Evolutionary conservation across 2,113 vertebrate species (phyloP).

Genomic region (Heterotilapia buettikoferi): DNA sequence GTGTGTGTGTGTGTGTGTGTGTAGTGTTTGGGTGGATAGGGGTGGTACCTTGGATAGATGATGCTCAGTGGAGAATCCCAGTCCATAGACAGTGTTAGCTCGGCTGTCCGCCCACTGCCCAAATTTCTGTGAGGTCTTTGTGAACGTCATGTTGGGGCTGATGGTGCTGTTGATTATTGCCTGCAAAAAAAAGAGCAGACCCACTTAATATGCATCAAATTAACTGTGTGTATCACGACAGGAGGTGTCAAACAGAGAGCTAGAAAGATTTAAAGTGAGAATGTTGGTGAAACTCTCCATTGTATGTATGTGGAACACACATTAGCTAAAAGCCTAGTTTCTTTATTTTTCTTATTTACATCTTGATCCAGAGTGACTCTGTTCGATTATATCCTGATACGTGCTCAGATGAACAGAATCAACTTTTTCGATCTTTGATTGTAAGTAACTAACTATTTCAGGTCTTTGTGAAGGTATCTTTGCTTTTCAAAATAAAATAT

Average conservation of each 20-base stretch:
- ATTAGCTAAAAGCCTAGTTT: background rate
- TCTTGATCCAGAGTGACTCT: background rate
- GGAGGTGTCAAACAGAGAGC: background rate
- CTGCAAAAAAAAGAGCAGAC: constrained; percentile 67
- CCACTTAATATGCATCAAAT: constrained; percentile 18
- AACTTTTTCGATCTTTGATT: background rate
- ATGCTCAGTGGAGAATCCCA: constrained; percentile 98
- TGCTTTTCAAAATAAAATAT: background rate
- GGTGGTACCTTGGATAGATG: constrained; percentile 88
- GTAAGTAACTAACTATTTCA: background rate
- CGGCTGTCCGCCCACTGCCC: constrained; percentile 97
- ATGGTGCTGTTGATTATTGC: constrained; percentile 99
- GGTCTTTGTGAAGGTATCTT: background rate
- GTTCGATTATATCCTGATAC: background rate
- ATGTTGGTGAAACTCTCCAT: background rate
- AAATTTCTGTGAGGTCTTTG: constrained; percentile 99
- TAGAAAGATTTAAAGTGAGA: background rate
- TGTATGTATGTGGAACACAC: background rate
- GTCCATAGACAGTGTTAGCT: constrained; percentile 92
- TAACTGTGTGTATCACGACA: background rate
- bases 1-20: background rate
- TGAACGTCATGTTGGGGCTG: constrained; percentile 99
- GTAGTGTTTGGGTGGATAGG: background rate
- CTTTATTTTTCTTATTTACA: background rate
- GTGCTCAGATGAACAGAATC: background rate